phyloP scores from a whole-genome alignment of 2,113 vertebrate genomes.

The Alligator mississippiensis region DNA sequence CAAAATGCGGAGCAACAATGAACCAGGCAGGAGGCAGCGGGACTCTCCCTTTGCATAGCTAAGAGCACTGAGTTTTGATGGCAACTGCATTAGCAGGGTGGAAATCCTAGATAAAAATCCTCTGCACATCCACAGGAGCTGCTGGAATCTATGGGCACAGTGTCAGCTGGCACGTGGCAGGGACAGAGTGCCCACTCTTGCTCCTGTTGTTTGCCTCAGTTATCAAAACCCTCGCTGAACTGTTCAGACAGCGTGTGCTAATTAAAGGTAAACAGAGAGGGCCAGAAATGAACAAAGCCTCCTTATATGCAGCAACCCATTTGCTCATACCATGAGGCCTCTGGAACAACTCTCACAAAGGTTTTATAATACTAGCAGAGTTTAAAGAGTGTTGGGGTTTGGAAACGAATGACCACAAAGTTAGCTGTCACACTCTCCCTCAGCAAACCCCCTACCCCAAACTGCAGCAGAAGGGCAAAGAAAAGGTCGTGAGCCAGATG shows the following conservation, averaged over 20 bases:
- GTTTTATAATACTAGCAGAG: not conserved
- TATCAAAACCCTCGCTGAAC: not conserved
- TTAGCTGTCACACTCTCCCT: not conserved
- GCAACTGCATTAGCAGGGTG: rapidly evolving
- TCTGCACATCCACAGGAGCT: rapidly evolving
- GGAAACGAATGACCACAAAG: not conserved
- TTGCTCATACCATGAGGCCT: not conserved
- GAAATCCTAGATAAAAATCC: not conserved
- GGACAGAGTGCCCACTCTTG: rapidly evolving
- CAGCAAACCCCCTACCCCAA: not conserved
- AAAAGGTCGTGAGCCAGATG: not conserved
- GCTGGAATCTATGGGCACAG: rapidly evolving
- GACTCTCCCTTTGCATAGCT: rapidly evolving
- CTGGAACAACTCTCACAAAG: not conserved
- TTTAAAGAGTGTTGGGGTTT: not conserved
- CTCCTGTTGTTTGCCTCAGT: not conserved
- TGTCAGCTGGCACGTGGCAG: not conserved
- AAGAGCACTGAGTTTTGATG: not conserved
- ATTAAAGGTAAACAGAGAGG: not conserved
- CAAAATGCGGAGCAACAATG: not conserved
- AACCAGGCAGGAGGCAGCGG: not conserved
- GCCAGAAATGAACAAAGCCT: not conserved
- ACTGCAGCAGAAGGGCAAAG: not conserved
- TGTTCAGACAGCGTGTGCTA: not conserved
- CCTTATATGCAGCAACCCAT: not conserved